Evolutionary conservation across 2,797 vertebrate species (phyloP).

Genomic region (Phoebastria nigripes): DNA sequence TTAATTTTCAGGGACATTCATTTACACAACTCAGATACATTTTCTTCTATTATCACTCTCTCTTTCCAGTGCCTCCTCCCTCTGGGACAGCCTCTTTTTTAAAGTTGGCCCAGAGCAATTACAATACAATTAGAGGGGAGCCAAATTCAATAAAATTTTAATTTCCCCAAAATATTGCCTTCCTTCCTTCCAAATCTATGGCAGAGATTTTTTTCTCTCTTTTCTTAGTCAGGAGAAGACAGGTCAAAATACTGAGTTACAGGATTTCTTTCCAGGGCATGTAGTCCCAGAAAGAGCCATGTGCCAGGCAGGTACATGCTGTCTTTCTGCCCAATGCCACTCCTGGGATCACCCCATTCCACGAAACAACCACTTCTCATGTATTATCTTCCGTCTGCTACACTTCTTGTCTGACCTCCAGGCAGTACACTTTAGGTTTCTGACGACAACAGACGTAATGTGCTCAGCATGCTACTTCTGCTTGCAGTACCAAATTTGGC

Average conservation of each 20-base stretch:
- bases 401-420: background rate
- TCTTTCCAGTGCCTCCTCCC: background rate
- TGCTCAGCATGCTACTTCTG: background rate
- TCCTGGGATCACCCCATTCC: background rate
- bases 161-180: constrained; percentile 6
- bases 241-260: background rate
- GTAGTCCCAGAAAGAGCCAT: background rate
- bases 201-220: background rate
- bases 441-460: background rate
- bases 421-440: background rate
- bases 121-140: constrained; percentile 5
- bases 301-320: background rate
- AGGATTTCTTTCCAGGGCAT: background rate
- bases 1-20: constrained; percentile 40
- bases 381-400: background rate
- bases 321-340: background rate
- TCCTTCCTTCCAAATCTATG: background rate
- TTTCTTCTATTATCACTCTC: background rate
- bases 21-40: background rate
- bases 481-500: background rate
- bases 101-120: constrained; percentile 8
- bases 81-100: background rate
- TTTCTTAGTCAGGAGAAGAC: background rate
- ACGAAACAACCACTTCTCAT: background rate
- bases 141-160: background rate